Evolutionary conservation across 1,140 invertebrate genomes (phyloP).

Genomic region (Trachymyrmex septentrionalis): DNA sequence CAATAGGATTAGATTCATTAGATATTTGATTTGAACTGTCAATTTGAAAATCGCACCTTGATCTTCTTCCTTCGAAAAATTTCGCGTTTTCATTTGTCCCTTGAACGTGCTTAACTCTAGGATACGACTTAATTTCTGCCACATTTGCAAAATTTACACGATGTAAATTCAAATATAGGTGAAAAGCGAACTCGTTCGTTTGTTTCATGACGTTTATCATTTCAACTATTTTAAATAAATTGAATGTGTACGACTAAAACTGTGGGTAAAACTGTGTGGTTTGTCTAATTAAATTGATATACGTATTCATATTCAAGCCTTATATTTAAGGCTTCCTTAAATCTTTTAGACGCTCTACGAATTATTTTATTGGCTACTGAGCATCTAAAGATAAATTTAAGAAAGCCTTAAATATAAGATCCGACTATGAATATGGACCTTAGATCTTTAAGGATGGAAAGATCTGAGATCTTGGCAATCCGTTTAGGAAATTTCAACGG

Average conservation of each 20-base stretch:
- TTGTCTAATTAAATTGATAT: background rate
- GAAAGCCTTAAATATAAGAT: too few relatives aligned
- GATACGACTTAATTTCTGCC: background rate
- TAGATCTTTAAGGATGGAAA: background rate
- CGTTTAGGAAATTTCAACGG: background rate
- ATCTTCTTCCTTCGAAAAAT: background rate
- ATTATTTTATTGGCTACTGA: too few relatives aligned
- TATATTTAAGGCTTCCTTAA: too few relatives aligned
- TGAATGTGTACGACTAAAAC: background rate
- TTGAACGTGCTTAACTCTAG: constrained; percentile 13
- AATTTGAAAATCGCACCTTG: background rate
- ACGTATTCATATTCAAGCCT: too few relatives aligned
- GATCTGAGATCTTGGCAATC: background rate
- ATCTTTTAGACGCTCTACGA: too few relatives aligned
- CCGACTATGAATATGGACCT: too few relatives aligned
- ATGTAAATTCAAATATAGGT: too few relatives aligned
- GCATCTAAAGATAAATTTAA: too few relatives aligned
- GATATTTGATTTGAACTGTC: constrained; percentile 11
- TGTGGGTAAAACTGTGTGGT: background rate
- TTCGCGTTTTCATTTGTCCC: background rate
- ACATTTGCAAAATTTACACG: background rate
- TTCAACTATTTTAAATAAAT: background rate
- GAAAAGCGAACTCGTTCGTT: too few relatives aligned
- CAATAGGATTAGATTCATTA: background rate
- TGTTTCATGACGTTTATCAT: background rate